Evolutionary conservation across 2,888 invertebrate species (phyloP).

Genomic region (Heliconius ismenius): DNA sequence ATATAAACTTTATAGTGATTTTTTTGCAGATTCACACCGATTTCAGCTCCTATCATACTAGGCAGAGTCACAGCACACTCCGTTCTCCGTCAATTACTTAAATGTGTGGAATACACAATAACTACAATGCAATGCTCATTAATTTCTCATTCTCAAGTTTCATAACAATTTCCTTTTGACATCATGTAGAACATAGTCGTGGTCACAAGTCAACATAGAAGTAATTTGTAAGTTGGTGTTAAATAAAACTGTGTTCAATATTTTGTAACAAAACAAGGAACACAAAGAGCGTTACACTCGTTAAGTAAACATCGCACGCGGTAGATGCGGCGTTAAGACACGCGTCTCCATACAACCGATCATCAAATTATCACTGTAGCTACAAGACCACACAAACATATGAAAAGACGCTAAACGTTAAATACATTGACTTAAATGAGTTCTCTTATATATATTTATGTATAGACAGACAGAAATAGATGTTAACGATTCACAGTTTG

Average conservation of each 20-base stretch:
- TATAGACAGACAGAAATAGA: constrained; percentile 3
- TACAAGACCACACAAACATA: constrained; percentile 46
- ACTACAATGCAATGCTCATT: constrained; percentile 25
- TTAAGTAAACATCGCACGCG: constrained; percentile 65
- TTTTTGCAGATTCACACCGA: too few species aligned
- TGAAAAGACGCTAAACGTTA: constrained; percentile 49
- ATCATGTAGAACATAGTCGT: constrained; percentile 60
- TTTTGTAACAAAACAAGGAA: constrained; percentile 82
- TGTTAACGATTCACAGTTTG: neutral
- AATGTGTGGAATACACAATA: neutral
- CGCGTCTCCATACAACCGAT: constrained; percentile 59
- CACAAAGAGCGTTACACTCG: constrained; percentile 80
- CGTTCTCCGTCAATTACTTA: neutral
- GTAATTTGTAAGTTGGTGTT: constrained; percentile 78
- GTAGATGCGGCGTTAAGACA: constrained; percentile 54
- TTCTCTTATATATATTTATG: constrained; percentile 31
- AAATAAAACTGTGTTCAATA: constrained; percentile 82
- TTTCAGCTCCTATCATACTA: neutral
- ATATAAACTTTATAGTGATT: too few species aligned
- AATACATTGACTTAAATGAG: constrained; percentile 39
- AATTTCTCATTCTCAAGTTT: constrained; percentile 48
- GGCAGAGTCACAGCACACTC: neutral
- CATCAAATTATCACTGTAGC: constrained; percentile 71
- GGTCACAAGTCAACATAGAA: constrained; percentile 67
- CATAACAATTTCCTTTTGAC: constrained; percentile 60